A percentile compares a stretch with the other conserved stretches of the same genome.
Evolutionary conservation across 2,113 vertebrate genomes (phyloP).

Genomic region (Anarhynchus alexandrinus): DNA sequence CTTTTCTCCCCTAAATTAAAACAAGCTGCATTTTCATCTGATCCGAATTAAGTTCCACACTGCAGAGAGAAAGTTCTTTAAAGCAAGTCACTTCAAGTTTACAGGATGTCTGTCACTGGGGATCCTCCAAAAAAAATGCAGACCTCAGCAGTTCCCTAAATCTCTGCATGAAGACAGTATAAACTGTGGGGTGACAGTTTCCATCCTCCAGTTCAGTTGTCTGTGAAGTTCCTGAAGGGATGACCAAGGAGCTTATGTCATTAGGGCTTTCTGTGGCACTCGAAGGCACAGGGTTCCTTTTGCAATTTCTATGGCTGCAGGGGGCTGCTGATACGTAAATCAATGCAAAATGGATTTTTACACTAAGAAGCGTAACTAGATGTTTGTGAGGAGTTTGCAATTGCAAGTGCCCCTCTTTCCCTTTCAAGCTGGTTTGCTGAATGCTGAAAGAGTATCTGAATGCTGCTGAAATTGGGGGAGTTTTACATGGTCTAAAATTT

Average conservation of each 20-base stretch:
- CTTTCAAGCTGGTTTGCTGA: neutral
- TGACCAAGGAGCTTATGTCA: neutral
- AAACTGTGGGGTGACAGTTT: neutral
- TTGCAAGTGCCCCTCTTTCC: neutral
- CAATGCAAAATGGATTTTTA: neutral
- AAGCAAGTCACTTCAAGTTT: neutral
- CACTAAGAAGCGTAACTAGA: neutral
- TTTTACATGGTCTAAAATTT: neutral
- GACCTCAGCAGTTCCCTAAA: neutral
- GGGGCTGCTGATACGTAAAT: neutral
- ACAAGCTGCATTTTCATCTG: neutral
- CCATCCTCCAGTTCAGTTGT: neutral
- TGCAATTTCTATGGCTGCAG: neutral
- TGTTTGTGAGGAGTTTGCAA: neutral
- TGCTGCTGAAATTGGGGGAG: neutral
- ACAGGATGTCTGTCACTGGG: neutral
- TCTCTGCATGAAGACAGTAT: neutral
- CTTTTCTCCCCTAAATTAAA: neutral
- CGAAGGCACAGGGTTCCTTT: neutral
- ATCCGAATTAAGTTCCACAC: neutral
- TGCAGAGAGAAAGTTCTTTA: neutral
- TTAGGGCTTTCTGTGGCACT: neutral
- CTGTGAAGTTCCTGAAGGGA: neutral
- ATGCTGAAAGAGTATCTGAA: neutral
- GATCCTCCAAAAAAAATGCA: fast-evolving